Evolutionary conservation across 1,140 invertebrate species (phyloP).

Genomic region (Drosophila hydei): DNA sequence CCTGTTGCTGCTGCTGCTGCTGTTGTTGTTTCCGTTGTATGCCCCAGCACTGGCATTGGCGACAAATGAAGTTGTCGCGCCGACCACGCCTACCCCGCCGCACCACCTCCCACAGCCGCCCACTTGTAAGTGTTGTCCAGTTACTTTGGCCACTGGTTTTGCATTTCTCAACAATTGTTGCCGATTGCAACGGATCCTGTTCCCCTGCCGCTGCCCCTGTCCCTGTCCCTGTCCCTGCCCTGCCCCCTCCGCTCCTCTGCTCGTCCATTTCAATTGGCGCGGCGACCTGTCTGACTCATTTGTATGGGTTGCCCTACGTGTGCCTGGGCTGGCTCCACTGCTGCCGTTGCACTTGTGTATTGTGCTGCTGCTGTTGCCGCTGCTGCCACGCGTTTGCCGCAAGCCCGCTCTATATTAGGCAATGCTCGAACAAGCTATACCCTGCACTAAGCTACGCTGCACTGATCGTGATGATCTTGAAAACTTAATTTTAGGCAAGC

Average conservation of each 20-base stretch:
- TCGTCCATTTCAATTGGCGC: conserved; percentile 57
- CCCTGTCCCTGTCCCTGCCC: not conserved
- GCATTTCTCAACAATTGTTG: conserved; percentile 15
- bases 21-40: conserved; percentile 61
- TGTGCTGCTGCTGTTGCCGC: conserved; percentile 11
- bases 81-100: conserved; percentile 38
- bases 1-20: conserved; percentile 3
- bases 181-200: conserved; percentile 57
- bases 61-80: conserved; percentile 75
- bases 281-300: conserved; percentile 59
- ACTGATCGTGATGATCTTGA: too few relatives aligned
- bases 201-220: conserved; percentile 22
- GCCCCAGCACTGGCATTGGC: conserved; percentile 26
- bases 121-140: conserved; percentile 6
- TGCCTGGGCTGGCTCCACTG: conserved; percentile 1
- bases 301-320: conserved; percentile 35
- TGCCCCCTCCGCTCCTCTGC: not conserved
- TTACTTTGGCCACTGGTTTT: conserved; percentile 14
- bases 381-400: conserved; percentile 52
- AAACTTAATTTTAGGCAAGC: too few relatives aligned
- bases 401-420: conserved; percentile 12
- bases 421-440: not conserved
- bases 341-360: conserved; percentile 15
- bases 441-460: not conserved
- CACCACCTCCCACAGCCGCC: conserved; percentile 5